Base-by-base conservation (phyloP, 1,140 invertebrate species). In the Meloidogyne chitwoodi region DNA sequence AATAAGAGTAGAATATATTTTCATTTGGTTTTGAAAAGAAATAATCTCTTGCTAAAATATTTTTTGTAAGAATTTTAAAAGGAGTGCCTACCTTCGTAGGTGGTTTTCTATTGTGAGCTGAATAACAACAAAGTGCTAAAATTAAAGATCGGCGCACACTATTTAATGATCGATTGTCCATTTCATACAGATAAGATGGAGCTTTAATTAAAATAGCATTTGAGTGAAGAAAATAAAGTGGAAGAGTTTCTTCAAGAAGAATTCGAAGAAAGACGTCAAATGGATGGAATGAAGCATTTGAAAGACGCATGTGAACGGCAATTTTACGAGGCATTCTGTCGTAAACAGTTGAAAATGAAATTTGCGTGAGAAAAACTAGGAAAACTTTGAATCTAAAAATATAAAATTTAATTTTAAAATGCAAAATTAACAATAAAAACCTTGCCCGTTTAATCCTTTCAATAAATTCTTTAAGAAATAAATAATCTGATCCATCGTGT, bases 301-400 rank as follows among this genome's bases (percentile, higher is more conserved):
- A 22, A 16, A 62, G 19, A 64, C 24, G 24, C 24, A 73, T 29
- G 31, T 73, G 12, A 64, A 62, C 29, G 19, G 64, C 61, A 34
- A 62, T 16, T 19, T 1, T 11, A 24, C 70, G 70, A 6, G 56
- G 56, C 22, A 73, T 73, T 63, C 22, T 61, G 8, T 73, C 56
- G 27, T 56, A 41, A 64, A 73, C 64, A 5, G 70, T 27, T n/a
- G 70, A 24, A 62, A 73, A 73, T 65, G 70, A 73, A 62, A 62
- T 73, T 26, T 27, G 38, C 19, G 70, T 73, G 70, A 34, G 56
- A 22, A 73, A 41, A 14, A 31, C 22, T 61, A 73, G 38, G 16
- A 56, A 29, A 61, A 63, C 24, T 14, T 8, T 24, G 0, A 61
- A 4, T 16, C 70, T 73, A 61, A n/a, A 61, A 16, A 14, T 26